Evolutionary conservation across 2,113 vertebrate species (phyloP).

Genomic region (Marmota flaviventris): DNA sequence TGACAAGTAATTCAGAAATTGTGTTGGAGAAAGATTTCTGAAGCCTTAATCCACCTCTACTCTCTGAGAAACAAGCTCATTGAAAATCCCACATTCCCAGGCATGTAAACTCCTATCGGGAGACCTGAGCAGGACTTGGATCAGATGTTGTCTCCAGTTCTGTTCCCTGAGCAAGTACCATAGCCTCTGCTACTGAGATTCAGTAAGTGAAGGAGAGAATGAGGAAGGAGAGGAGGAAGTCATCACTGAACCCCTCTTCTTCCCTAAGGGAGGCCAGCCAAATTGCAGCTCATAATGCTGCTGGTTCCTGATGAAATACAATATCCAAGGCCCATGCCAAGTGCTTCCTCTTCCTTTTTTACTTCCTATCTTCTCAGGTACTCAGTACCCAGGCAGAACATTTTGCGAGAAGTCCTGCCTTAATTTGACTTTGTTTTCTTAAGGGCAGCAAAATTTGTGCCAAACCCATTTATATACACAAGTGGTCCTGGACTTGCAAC

Average conservation of each 20-base stretch:
- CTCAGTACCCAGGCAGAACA: background rate
- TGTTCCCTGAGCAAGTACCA: background rate
- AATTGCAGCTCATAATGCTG: background rate
- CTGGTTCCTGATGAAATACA: background rate
- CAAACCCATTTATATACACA: background rate
- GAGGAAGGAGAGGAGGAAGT: background rate
- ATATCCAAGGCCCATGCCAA: accelerated
- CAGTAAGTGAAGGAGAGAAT: background rate
- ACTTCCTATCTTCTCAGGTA: background rate
- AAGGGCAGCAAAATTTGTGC: background rate
- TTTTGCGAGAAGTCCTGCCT: background rate
- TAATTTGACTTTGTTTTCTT: conserved; percentile 40
- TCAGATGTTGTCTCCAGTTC: background rate
- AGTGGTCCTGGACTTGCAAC: background rate
- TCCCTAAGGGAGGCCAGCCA: background rate
- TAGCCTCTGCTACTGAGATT: background rate
- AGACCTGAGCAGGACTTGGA: background rate
- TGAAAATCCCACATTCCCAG: background rate
- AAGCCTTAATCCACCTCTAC: background rate
- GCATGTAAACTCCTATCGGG: background rate
- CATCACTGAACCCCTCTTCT: background rate
- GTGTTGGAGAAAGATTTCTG: background rate
- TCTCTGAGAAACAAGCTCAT: background rate
- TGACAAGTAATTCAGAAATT: background rate
- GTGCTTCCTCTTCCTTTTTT: background rate